These are phyloP conservation scores for Gracilinanus agilis DNA, from an alignment of 2,113 vertebrate genomes.

Conservation along the genomic window DNA sequence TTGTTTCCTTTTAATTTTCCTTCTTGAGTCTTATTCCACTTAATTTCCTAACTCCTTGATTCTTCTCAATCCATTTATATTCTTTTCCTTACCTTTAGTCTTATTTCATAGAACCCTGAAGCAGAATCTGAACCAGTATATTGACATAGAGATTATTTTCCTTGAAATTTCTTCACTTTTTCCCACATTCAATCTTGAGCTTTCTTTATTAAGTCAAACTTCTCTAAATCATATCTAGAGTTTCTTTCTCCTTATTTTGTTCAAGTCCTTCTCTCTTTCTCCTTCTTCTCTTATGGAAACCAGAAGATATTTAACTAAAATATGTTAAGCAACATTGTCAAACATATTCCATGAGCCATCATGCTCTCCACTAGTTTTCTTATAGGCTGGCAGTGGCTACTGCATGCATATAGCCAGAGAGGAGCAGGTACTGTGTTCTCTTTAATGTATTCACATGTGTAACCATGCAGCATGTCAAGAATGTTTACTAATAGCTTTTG, in stretches of 20 bases:
- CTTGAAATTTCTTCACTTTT: not conserved
- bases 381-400: not conserved
- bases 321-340: not conserved
- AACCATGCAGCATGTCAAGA: not conserved
- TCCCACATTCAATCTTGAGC: not conserved
- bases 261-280: not conserved
- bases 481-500: not conserved
- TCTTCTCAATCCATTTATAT: not conserved
- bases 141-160: not conserved
- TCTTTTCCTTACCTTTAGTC: not conserved
- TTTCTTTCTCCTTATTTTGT: not conserved
- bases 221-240: not conserved
- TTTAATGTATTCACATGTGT: not conserved
- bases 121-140: not conserved
- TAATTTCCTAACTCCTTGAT: not conserved
- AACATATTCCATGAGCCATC: not conserved
- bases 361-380: not conserved
- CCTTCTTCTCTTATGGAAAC: not conserved
- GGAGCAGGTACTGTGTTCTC: not conserved
- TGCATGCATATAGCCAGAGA: not conserved
- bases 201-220: not conserved
- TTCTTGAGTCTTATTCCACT: no score
- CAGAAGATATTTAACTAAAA: not conserved
- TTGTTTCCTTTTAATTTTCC: not conserved
- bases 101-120: not conserved